Evolutionary conservation across 2,888 invertebrate species (phyloP), one percentile per base, ranked within the genome.

Genomic region (Julus scandinavius): DNA sequence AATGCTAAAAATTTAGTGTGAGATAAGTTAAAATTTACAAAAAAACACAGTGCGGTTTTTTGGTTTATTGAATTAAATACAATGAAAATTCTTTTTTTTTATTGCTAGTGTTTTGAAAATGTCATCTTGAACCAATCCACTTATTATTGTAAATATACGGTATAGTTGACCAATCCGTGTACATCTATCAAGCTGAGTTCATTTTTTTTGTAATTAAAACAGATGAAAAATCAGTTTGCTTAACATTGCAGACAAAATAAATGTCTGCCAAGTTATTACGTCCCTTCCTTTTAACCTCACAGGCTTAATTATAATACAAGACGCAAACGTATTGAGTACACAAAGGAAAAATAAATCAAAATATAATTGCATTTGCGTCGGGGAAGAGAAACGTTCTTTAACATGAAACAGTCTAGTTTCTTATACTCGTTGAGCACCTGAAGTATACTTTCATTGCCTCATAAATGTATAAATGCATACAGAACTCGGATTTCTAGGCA

Each of bases 331-430:
- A 63, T 63, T 63, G 63, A 63, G 20, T 20, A 63, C n/a, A 63
- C 63, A 63, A 63, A 63, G 63, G 63, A 63, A n/a, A 63, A 63
- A 63, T 63, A 63, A 63, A 63, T 63, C 63, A 63, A n/a, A 20
- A 20, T 20, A 63, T 63, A 63, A 63, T 63, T 63, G 6, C 63
- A 63, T 63, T 63, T 63, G n/a, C 20, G 63, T 63, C 20, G 63
- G n/a, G 29, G n/a, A 20, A 20, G 20, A 63, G 63, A 20, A 63
- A 20, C n/a, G 17, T n/a, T 63, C 20, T 20, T 63, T 63, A n/a
- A 63, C n/a, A 63, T n/a, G 20, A 63, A 63, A 54, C 54, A 20
- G 63, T 63, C 6, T 63, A n/a, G n/a, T 63, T 63, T 63, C 63
- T 63, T n/a, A 63, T 20, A 63, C n/a, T 63, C 20, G 54, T 15